These are phyloP conservation scores for Herpailurus yagouaroundi DNA, from an alignment of 2,113 vertebrate species.

Conservation along the genomic window DNA sequence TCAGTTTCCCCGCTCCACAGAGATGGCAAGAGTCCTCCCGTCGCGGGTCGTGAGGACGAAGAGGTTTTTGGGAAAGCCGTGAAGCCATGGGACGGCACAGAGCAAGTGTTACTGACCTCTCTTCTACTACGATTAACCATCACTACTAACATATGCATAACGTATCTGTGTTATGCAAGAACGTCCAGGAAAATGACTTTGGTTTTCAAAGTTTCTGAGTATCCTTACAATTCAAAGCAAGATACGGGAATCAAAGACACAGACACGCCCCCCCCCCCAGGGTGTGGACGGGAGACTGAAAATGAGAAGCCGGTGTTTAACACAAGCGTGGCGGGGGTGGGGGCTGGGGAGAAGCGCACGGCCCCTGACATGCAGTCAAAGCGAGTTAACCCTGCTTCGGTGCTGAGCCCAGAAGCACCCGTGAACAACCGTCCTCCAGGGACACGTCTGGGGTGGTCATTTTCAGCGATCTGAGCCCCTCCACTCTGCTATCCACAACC, in stretches of 20 bases:
- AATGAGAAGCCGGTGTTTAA: rapidly evolving
- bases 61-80: neutral
- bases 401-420: too few relatives aligned
- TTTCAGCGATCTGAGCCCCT: rapidly evolving
- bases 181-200: neutral
- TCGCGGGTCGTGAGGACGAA: neutral
- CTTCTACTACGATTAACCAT: neutral
- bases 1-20: neutral
- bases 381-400: rapidly evolving
- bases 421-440: rapidly evolving
- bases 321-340: rapidly evolving
- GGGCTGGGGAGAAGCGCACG: rapidly evolving
- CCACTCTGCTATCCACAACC: rapidly evolving
- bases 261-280: neutral
- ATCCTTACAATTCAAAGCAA: neutral
- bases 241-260: too few relatives aligned
- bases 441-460: neutral
- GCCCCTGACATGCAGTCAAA: rapidly evolving
- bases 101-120: rapidly evolving
- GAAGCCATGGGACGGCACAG: neutral
- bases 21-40: too few relatives aligned
- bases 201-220: neutral
- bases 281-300: rapidly evolving
- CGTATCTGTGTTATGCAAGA: rapidly evolving
- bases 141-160: neutral